Evolutionary conservation across 2,797 vertebrate species (phyloP), one percentile per base, ranked within the genome.

Genomic region (Florisuga fusca): DNA sequence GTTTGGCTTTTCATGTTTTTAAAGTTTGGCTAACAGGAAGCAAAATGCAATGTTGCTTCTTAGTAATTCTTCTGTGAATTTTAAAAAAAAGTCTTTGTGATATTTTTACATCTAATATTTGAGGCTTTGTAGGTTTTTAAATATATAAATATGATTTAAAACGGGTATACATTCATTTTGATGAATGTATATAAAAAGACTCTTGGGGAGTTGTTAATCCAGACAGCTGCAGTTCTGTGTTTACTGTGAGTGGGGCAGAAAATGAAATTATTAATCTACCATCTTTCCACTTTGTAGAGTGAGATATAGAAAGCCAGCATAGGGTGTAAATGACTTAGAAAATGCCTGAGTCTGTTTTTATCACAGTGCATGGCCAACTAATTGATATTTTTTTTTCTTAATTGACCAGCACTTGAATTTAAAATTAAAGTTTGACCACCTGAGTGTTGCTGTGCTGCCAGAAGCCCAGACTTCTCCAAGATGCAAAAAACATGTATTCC

Each of bases 101-200:
- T 91, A 68, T 79, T 94, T 67, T 90, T 85, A 83, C 19, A 89
- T 96, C 85, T 89, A 74, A 62, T 94, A 79, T 79, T 86, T 69
- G 46, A 16, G 34, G 14, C 55, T 81, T 75, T 86, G 93, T 68
- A 7, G 48, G 10, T 66, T 92, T 80, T 92, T 64, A 22, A 61
- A 64, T 93, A 33, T 89, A 89, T 85, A 84, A 95, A 87, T 89
- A 62, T 14, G 62, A 84, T 87, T 94, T 53, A 18, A 89, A 94
- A 22, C 22, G 46, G 13, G 27, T 48, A 38, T 38, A 38, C 11
- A 38, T 38, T 38, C 38, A 38, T 91, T 94, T 80, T 95, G 66
- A 69, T 85, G 34, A 62, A 68, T 45, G 33, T 85, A 1, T 75
- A 51, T 90, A 62, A 93, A 72, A 34, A 86, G 73, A 51, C 46